Base-by-base conservation (phyloP, 2,113 vertebrate genomes). In the Grammomys dolichurus region DNA sequence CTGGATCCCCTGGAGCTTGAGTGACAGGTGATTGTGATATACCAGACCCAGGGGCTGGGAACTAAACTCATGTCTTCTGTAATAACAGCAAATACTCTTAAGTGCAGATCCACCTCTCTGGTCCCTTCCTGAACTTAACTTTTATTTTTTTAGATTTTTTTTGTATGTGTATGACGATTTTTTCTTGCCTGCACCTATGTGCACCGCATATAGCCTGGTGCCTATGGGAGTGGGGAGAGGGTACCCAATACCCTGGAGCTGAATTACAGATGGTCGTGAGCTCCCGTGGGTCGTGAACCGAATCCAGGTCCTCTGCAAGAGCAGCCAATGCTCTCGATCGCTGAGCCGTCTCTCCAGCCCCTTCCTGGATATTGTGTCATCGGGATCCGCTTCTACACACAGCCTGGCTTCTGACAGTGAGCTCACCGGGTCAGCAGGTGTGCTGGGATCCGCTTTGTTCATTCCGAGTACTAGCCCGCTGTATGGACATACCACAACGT, bases 361-460 rank as follows among this genome's bases (percentile, higher is more conserved):
- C 65, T 67, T 46, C 9, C 82, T 48, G 46, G 63, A 69, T 67
- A n/a, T 0, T n/a, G 10, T 33, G 5, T 19, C 22, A 2, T 4
- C 16, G 76, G 28, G 20, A 13, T n/a, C 26, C n/a, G 2, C 2
- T 14, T 43, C 13, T 43, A 20, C 14, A 11, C 1, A 9, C 86
- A 70, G 48, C 36, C 63, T 36, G 63, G 31, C 43, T 87, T 22
- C 31, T 19, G 43, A 33, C 16, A 22, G 14, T 51, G 40, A 46
- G 28, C 26, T 51, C 56, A 13, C 12, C 2, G 0, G 6, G 28
- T 63, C 81, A 13, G 7, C 26, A 2, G 36, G 8, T 0, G 17
- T 7, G 1, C 54, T 20, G 11, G 24, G 0, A 2, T 10, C 3
- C 2, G 2, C 9, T 20, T 36, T 40, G 19, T 81, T 75, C 24